Evolutionary conservation across 2,113 vertebrate species (phyloP), one percentile per base, ranked within the genome.

Genomic region (Cyprinus carpio): DNA sequence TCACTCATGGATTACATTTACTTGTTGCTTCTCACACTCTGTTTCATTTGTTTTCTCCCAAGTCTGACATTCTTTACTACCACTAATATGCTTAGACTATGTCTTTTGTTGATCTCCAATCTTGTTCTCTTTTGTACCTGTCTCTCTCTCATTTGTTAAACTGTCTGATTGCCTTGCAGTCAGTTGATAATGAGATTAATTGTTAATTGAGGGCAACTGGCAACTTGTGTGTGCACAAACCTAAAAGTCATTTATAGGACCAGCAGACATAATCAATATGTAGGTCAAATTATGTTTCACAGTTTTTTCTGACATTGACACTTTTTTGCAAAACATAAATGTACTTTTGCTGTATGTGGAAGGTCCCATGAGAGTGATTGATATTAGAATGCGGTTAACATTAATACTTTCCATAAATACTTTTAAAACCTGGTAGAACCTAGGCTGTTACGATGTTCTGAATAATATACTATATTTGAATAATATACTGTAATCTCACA

Each of bases 141-240:
- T 62, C 51, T 60, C 54, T 23, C 46, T 40, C 56, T 49, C 18
- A 29, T n/a, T 43, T 75, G 23, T 75, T 75, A 43, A 72, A 77
- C 25, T 56, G 15, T 54, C 49, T 56, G 27, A 77, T 56, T 77
- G 49, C 49, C 75, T 49, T 56, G 69, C n/a, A 76, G 16, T 76
- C 46, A 37, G 71, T 15, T 62, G 54, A 64, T 62, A 84, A 84
- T 58, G n/a, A 60, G 56, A 84, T 84, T 84, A 84, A 54, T 46
- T 51, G 75, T 77, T 77, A 84, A 76, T 54, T 34, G 27, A 56
- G 51, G 49, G 49, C 75, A 77, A 49, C 49, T 75, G 74, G 43
- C 74, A n/a, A 16, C 27, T 51, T 84, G 27, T 64, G 60, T 76
- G 56, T 77, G 64, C 3, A 43, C 34, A 75, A 49, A 56, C 56